A percentile compares a stretch with the other conserved stretches of the same genome.
phyloP scores from a whole-genome alignment of 2,113 vertebrate genomes.

The Eolophus roseicapilla region DNA sequence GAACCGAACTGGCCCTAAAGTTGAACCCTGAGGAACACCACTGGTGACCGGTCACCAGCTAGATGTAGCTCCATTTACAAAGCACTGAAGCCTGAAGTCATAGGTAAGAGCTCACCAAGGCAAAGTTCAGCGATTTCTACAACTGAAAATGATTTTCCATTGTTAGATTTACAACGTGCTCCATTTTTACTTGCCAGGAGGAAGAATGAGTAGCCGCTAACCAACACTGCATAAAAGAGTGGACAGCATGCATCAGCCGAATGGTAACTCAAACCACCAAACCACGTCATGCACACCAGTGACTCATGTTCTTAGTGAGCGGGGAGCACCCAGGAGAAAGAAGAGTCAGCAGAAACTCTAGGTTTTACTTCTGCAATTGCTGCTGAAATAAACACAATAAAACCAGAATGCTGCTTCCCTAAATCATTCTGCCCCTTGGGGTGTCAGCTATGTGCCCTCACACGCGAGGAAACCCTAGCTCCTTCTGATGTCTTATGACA shows the following conservation, averaged over 20 bases:
- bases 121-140: not conserved
- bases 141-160: not conserved
- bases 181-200: not conserved
- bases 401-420: not conserved
- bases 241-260: not conserved
- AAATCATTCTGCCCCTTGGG: not conserved
- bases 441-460: not conserved
- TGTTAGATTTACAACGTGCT: not conserved
- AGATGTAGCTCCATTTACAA: not conserved
- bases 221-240: not conserved
- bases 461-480: not conserved
- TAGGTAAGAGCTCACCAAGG: not conserved
- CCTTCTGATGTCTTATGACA: not conserved
- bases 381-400: not conserved
- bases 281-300: not conserved
- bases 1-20: not conserved
- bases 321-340: not conserved
- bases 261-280: not conserved
- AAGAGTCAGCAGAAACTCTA: not conserved
- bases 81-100: not conserved
- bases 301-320: not conserved
- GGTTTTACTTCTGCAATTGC: not conserved
- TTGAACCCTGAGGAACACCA: accelerated
- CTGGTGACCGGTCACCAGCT: accelerated
- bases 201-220: not conserved